These are phyloP conservation scores for Brachyrhaphis roseni DNA, from an alignment of 2,797 vertebrate species.

Conservation along the genomic window DNA sequence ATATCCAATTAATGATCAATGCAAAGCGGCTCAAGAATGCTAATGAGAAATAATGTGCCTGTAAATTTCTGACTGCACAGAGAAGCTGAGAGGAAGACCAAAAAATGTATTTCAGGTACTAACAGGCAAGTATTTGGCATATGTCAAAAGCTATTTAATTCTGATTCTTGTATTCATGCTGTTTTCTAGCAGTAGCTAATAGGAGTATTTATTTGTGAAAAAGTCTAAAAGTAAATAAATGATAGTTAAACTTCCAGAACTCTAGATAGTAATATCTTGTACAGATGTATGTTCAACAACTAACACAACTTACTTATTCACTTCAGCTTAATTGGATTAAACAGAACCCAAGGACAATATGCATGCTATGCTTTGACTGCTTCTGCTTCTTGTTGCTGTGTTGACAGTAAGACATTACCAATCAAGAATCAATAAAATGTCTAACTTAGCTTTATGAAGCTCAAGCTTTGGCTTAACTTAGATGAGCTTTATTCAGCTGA, in stretches of 20 bases:
- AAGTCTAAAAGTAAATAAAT: not conserved
- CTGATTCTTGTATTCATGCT: not conserved
- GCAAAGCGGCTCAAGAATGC: slow-evolving; percentile 7
- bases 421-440: not conserved
- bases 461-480: not conserved
- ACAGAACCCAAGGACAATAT: not conserved
- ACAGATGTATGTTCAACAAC: not conserved
- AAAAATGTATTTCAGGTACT: not conserved
- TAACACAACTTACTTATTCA: not conserved
- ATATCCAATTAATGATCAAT: slow-evolving; percentile 9
- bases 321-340: not conserved
- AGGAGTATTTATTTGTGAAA: not conserved
- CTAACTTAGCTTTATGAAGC: not conserved
- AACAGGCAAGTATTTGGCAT: not conserved
- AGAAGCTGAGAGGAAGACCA: not conserved
- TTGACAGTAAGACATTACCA: not conserved
- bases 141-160: not conserved
- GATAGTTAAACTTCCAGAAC: not conserved
- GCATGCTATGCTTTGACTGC: not conserved
- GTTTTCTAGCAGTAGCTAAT: not conserved
- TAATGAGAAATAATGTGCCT: not conserved
- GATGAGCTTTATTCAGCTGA: not conserved
- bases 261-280: not conserved
- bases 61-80: not conserved
- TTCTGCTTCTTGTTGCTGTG: not conserved